phyloP scores from a whole-genome alignment of 1,140 invertebrate species.

The Diorhabda carinulata region DNA sequence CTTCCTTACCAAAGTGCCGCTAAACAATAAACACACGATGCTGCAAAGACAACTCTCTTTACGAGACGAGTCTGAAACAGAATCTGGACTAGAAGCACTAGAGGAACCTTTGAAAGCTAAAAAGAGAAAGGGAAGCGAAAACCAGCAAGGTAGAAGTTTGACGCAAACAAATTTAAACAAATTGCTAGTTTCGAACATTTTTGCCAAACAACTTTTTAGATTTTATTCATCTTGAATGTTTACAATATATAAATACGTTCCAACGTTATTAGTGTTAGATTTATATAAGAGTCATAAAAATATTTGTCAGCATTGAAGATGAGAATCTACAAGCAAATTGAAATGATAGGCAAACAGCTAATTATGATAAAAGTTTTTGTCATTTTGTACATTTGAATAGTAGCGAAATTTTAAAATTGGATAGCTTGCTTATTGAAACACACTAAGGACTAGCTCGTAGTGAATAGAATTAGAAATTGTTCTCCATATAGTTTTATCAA shows the following conservation, averaged over 20 bases:
- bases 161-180: slow-evolving; percentile 14
- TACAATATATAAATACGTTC: neutral
- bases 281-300: too few relatives aligned
- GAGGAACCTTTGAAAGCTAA: slow-evolving; percentile 64
- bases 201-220: neutral
- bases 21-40: slow-evolving; percentile 65
- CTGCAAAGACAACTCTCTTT: slow-evolving; percentile 62
- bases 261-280: too few relatives aligned
- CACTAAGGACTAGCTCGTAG: too few relatives aligned
- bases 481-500: too few relatives aligned
- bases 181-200: slow-evolving; percentile 24
- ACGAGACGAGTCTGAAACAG: slow-evolving; percentile 61
- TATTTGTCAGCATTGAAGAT: too few relatives aligned
- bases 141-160: slow-evolving; percentile 52
- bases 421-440: too few relatives aligned
- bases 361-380: too few relatives aligned
- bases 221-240: neutral
- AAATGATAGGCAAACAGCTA: too few relatives aligned
- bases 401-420: too few relatives aligned
- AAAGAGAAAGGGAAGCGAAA: slow-evolving; percentile 62
- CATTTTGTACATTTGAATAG: too few relatives aligned
- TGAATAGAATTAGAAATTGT: too few relatives aligned
- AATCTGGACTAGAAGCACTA: slow-evolving; percentile 57
- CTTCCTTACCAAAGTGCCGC: slow-evolving; percentile 55
- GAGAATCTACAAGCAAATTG: too few relatives aligned